Conservation (phyloP, 2,113 vertebrate genomes). For the Naja naja region DNA sequence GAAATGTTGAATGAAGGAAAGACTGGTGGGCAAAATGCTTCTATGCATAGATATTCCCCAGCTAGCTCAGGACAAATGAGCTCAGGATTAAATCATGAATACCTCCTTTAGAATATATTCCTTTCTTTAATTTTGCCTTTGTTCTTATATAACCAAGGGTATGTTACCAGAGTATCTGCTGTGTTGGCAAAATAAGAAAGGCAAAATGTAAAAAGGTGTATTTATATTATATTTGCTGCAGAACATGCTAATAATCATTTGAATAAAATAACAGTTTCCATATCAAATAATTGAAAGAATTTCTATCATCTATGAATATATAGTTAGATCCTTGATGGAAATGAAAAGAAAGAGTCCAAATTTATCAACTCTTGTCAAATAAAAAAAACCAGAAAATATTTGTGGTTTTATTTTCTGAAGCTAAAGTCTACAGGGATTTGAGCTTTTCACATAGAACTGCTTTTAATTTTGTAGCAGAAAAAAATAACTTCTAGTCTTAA, state of each 20-base stretch:
- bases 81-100: not conserved
- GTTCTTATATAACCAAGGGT: not conserved
- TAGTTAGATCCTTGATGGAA: not conserved
- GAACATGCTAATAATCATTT: not conserved
- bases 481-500: not conserved
- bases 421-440: not conserved
- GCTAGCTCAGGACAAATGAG: not conserved
- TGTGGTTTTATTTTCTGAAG: not conserved
- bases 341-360: not conserved
- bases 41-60: not conserved
- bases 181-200: not conserved
- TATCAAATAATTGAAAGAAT: not conserved
- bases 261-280: not conserved
- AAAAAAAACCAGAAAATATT: not conserved
- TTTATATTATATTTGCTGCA: not conserved
- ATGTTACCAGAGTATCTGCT: not conserved
- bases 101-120: not conserved
- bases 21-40: not conserved
- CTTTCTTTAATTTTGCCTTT: constrained; percentile 6
- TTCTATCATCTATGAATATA: not conserved
- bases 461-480: not conserved
- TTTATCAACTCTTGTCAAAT: not conserved
- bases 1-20: not conserved
- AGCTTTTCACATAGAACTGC: not conserved
- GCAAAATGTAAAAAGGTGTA: not conserved